These are phyloP conservation scores for Tachysurus vachellii DNA, from an alignment of 2,113 vertebrate genomes.

Conservation along the genomic window DNA sequence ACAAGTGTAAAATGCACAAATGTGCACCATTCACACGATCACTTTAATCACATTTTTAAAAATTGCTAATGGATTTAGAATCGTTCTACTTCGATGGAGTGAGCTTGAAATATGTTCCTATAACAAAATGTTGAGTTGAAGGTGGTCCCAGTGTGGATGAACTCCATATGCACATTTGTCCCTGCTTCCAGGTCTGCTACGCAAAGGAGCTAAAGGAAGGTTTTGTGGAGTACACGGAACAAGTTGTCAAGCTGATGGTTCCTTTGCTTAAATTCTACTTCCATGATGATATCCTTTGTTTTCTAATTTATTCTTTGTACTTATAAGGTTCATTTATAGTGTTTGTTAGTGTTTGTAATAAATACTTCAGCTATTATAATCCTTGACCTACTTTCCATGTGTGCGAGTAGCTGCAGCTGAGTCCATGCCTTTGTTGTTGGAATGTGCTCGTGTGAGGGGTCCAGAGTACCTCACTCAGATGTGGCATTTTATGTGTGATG, in stretches of 20 bases:
- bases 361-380: slow-evolving; percentile 18
- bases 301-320: background rate
- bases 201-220: slow-evolving; percentile 98
- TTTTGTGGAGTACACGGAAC: slow-evolving; percentile 96
- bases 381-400: slow-evolving; percentile 77
- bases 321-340: background rate
- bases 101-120: background rate
- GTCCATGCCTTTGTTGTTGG: slow-evolving; percentile 95
- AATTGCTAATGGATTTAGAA: no score
- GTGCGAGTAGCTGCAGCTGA: slow-evolving; percentile 95
- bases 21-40: no score
- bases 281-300: slow-evolving; percentile 96
- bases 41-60: no score
- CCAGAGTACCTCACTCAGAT: slow-evolving; percentile 97
- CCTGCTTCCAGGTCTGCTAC: slow-evolving; percentile 87
- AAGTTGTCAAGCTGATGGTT: slow-evolving; percentile 99
- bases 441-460: slow-evolving; percentile 90
- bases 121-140: background rate
- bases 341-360: background rate
- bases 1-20: no score
- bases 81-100: no score
- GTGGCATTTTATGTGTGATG: slow-evolving; percentile 99
- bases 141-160: background rate
- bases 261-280: slow-evolving; percentile 98
- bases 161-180: background rate